These are phyloP conservation scores for Odontothrips loti DNA, from an alignment of 2,888 invertebrate species.

Conservation along the genomic window DNA sequence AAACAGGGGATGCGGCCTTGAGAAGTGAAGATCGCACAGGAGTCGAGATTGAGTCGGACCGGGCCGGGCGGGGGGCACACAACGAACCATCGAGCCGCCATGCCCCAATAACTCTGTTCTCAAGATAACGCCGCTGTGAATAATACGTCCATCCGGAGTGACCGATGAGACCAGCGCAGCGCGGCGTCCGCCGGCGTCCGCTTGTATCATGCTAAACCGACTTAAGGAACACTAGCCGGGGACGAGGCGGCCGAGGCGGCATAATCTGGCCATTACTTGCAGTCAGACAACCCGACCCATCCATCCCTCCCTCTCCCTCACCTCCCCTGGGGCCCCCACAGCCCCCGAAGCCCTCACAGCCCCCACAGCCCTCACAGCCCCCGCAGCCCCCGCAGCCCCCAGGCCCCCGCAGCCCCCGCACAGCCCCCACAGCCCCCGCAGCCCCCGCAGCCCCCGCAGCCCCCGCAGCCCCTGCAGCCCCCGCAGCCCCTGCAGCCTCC, in stretches of 20 bases:
- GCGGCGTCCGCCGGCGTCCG: not conserved
- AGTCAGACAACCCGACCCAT: not conserved
- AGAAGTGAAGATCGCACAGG: not conserved
- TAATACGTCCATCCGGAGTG: not conserved
- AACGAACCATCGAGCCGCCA: too few species aligned
- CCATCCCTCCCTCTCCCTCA: not conserved
- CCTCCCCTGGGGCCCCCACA: not conserved
- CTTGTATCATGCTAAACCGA: conserved; percentile 24
- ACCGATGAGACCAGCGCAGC: not conserved
- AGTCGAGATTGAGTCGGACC: not conserved
- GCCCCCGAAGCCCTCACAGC: not conserved
- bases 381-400: too few species aligned
- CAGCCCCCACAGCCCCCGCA: too few species aligned
- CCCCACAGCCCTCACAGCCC: too few species aligned
- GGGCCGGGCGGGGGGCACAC: too few species aligned
- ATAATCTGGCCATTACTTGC: conserved; percentile 21
- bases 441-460: too few species aligned
- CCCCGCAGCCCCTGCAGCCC: too few species aligned
- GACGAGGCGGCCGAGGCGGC: not conserved
- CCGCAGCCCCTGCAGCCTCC: too few species aligned
- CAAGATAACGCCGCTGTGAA: too few species aligned
- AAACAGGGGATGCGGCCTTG: not conserved
- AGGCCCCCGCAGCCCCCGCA: too few species aligned
- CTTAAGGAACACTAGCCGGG: not conserved
- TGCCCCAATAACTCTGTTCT: too few species aligned